Percentiles rank a stretch among this genome's conserved stretches.
Conservation (phyloP, 1,140 invertebrate species). For the Apis mellifera region DNA sequence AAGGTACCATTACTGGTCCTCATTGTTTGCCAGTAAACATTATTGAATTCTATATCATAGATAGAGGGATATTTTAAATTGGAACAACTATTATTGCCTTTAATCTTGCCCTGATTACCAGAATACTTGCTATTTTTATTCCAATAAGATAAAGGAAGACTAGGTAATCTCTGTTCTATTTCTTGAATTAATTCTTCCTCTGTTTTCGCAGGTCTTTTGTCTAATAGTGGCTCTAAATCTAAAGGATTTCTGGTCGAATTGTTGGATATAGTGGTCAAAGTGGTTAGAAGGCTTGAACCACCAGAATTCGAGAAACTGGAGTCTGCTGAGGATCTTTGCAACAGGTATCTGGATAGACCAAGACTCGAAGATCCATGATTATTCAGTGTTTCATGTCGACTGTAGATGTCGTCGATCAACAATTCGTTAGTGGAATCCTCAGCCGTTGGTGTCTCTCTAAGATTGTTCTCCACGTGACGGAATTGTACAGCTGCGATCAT, state of each 20-base stretch:
- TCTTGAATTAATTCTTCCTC: slow-evolving; percentile 90
- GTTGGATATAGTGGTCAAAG: slow-evolving; percentile 63
- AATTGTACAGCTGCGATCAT: slow-evolving; percentile 80
- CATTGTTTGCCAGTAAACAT: slow-evolving; percentile 94
- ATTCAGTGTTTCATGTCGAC: slow-evolving; percentile 62
- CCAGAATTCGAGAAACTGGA: slow-evolving; percentile 52
- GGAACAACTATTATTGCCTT: slow-evolving; percentile 88
- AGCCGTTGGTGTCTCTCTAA: slow-evolving; percentile 62
- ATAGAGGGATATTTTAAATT: slow-evolving; percentile 88
- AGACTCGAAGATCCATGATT: slow-evolving; percentile 77
- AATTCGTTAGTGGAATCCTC: slow-evolving; percentile 65
- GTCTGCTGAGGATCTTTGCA: slow-evolving; percentile 68
- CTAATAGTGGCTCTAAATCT: slow-evolving; percentile 82
- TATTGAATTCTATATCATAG: slow-evolving; percentile 95
- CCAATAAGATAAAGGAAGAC: slow-evolving; percentile 92
- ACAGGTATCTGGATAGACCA: slow-evolving; percentile 73
- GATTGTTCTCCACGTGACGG: slow-evolving; percentile 72
- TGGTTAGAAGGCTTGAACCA: slow-evolving; percentile 56
- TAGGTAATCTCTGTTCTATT: slow-evolving; percentile 88
- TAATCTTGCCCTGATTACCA: slow-evolving; percentile 49
- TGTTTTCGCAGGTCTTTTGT: slow-evolving; percentile 85
- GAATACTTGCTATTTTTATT: slow-evolving; percentile 87
- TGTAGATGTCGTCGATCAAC: slow-evolving; percentile 57
- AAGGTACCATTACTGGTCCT: slow-evolving; percentile 92
- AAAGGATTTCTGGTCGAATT: slow-evolving; percentile 67